Base-by-base conservation (phyloP, 2,888 invertebrate genomes). In the Octonoba sinensis region DNA sequence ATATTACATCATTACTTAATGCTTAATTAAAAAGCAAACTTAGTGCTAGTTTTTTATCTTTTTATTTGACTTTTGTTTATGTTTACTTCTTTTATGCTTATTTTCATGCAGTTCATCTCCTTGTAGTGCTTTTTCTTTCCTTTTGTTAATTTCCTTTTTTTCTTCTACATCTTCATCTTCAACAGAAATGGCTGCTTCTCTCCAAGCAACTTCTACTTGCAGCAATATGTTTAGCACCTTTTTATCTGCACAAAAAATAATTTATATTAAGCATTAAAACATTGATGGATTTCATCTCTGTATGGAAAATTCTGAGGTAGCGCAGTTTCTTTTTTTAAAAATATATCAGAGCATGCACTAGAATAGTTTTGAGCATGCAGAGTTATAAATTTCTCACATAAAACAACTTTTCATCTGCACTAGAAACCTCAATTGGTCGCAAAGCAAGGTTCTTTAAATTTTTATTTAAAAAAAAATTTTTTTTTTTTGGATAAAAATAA, bases 121-220 rank as follows among this genome's bases (percentile, higher is more conserved):
- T 83, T 96, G 94, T 87, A 95, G 89, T 85, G 97, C 93, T 91
- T 96, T 92, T 77, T 94, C 92, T 89, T 97, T 98, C 86, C 94
- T 90, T 86, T 95, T 93, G 89, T 98, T 96, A 86, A 94, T 95
- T 86, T 93, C 91, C 87, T 93, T 93, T 85, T 93, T 92, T 88
- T 96, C 95, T 87, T 95, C 96, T 87, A 97, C 97, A 89, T 96
- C 94, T 77, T 92, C 93, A 88, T 96, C 95, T 87, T 97, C 97
- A 70, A 98, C 88, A 88, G 93, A 93, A 60, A 99, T 95, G 88
- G 97, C 95, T 3, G 97, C 96, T 88, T 98, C 96, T 81, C 97
- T 92, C 84, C 95, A 93, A 0, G 96, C 93, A 44, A 98, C 95
- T 84, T 95, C 94, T 56, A 99, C 95, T 88, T 99, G 96, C 56